Evolutionary conservation across 2,888 invertebrate genomes (phyloP).

Genomic region (Amiota minor): DNA sequence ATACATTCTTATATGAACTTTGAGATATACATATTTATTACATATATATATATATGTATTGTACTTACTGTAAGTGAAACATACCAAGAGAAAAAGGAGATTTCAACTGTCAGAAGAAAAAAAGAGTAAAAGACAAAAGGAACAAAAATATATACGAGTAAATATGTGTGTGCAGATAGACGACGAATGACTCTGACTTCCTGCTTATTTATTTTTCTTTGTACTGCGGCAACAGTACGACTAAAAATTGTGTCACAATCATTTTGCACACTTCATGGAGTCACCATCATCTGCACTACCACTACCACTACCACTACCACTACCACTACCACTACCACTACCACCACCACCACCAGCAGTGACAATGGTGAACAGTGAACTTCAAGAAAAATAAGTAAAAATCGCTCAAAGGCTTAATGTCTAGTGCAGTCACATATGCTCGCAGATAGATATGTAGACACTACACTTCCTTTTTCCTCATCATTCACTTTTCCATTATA

Average conservation of each 20-base stretch:
- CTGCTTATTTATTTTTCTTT: too few species aligned
- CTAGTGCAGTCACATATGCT: too few species aligned
- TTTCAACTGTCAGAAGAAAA: conserved; percentile 10
- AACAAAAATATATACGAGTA: background rate
- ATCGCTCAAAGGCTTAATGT: too few species aligned
- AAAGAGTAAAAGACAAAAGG: background rate
- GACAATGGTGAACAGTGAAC: background rate
- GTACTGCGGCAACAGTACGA: conserved; percentile 16
- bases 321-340: background rate
- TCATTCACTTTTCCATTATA: too few species aligned
- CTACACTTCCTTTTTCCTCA: too few species aligned
- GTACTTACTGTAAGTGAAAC: background rate
- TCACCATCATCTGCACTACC: conserved; percentile 22
- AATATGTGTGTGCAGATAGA: background rate
- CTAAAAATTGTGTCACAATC: conserved; percentile 70
- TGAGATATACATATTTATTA: too few species aligned
- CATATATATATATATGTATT: too few species aligned
- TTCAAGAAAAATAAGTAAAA: too few species aligned
- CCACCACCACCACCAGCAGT: background rate
- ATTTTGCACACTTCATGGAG: conserved; percentile 64
- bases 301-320: background rate
- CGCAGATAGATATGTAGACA: too few species aligned
- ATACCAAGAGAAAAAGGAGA: conserved; percentile 12
- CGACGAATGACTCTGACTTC: too few species aligned
- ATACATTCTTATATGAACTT: too few species aligned